Evolutionary conservation across 2,888 invertebrate species (phyloP), one percentile per base, ranked within the genome.

Genomic region (Plebejus melissa): DNA sequence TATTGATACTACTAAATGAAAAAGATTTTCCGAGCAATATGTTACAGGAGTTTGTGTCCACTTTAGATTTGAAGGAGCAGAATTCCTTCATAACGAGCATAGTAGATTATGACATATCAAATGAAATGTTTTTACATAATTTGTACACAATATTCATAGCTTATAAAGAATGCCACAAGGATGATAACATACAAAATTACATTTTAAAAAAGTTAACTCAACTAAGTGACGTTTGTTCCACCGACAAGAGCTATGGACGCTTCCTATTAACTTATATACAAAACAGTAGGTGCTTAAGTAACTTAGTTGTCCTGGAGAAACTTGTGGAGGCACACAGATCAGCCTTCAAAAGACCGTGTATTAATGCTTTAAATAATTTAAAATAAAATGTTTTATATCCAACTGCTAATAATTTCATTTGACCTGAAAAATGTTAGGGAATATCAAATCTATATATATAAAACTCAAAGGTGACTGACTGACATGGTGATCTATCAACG

Each of bases 301-400:
- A 83, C 75, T 60, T 76, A 4, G 36, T 74, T 4, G n/a, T 65
- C 0, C n/a, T 90, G 4, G 82, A 83, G 76, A 82, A 82, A 32
- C 76, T 88, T 4, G 74, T 91, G 4, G 85, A 87, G 36, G 75
- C 74, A 0, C 90, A 91, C 74, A 82, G 78, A 7, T 87, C 91
- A 0, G 82, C 86, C 0, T 91, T 90, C 74, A 87, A 83, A 78
- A 87, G 84, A 72, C 86, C 87, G 0, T 92, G 92, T 82, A 11
- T 81, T 13, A 82, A 80, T 69, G 58, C 87, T 32, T 79, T 89
- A 0, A 85, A 83, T 71, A 85, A 86, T 76, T 78, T 71, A 57
- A 76, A 71, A 76, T 75, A 75, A 60, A 22, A 69, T 11, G 75
- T 54, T 57, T 70, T 13, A 60, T 28, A 60, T 60, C 7, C 4